Evolutionary conservation across 2,113 vertebrate genomes (phyloP), one percentile per base, ranked within the genome.

Genomic region (Parotia lawesii): DNA sequence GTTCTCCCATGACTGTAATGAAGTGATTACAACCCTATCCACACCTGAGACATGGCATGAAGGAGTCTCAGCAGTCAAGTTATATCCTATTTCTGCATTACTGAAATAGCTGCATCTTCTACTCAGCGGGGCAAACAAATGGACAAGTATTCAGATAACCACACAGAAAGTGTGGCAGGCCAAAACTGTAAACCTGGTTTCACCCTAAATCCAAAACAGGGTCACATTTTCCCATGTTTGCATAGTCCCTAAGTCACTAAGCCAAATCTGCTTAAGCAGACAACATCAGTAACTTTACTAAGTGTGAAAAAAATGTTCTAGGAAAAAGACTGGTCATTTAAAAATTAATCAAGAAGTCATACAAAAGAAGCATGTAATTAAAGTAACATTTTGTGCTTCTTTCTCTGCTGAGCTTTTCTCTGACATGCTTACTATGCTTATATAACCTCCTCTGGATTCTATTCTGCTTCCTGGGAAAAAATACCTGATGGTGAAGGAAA

Each of bases 241-340:
- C 27, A 37, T 0, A 48, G 48, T 27, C 4, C 1, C 1, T 38
- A 53, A 38, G 38, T 27, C 53, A 57, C 15, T 42, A 81, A 57
- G 15, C 8, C 38, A 80, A 57, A 61, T 14, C 24, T 60, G 37
- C 27, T 66, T 60, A 64, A 70, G 19, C 6, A 85, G 15, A 70
- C 33, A 25, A 22, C 4, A 56, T 37, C 9, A 50, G 8, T 27
- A 82, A 42, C 17, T 76, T 73, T 19, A 0, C 0, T 7, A 65
- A 29, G 14, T 11, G 6, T 10, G 29, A 23, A 62, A 45, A 27
- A 16, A 20, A 42, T 21, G 14, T 74, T 61, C 24, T 37, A 73
- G 44, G 20, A n/a, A 87, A 89, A 92, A 10, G 18, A 61, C 3
- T 19, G 3, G 12, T 67, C 27, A 71, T 65, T 81, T 71, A 78